phyloP scores from a whole-genome alignment of 2,888 invertebrate genomes.

The Acrobasis repandana region DNA sequence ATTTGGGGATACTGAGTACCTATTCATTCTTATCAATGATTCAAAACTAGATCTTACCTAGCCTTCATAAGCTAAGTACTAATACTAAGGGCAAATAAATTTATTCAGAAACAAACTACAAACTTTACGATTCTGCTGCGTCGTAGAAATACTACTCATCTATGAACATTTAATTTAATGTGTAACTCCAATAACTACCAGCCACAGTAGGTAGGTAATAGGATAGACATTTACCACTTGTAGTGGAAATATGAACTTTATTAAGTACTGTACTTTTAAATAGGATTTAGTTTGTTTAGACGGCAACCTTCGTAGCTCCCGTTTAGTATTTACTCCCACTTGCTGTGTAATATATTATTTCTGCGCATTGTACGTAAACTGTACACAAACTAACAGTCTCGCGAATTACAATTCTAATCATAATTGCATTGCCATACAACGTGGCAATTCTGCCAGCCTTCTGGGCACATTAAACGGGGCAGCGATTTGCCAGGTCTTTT shows the following conservation, averaged over 20 bases:
- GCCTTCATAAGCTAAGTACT: no score
- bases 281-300: slow-evolving; percentile 6
- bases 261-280: slow-evolving; percentile 1
- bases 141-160: not conserved
- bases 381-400: not conserved
- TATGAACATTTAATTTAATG: slow-evolving; percentile 2
- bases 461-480: no score
- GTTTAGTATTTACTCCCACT: slow-evolving; percentile 9
- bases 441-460: no score
- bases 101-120: not conserved
- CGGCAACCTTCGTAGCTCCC: slow-evolving; percentile 10
- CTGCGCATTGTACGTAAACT: not conserved
- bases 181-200: not conserved
- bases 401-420: no score
- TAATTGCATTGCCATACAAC: no score
- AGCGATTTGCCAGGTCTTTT: no score
- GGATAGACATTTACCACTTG: slow-evolving; percentile 3
- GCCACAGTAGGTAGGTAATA: slow-evolving; percentile 1
- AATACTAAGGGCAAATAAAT: no score
- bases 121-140: not conserved
- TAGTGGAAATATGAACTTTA: slow-evolving; percentile 6
- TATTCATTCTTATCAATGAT: no score
- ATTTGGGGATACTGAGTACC: no score
- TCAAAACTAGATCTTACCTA: no score
- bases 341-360: slow-evolving; percentile 14